Percentiles rank a stretch among this genome's conserved stretches.
Evolutionary conservation across 2,797 vertebrate genomes (phyloP).

Genomic region (Macropus fuliginosus): DNA sequence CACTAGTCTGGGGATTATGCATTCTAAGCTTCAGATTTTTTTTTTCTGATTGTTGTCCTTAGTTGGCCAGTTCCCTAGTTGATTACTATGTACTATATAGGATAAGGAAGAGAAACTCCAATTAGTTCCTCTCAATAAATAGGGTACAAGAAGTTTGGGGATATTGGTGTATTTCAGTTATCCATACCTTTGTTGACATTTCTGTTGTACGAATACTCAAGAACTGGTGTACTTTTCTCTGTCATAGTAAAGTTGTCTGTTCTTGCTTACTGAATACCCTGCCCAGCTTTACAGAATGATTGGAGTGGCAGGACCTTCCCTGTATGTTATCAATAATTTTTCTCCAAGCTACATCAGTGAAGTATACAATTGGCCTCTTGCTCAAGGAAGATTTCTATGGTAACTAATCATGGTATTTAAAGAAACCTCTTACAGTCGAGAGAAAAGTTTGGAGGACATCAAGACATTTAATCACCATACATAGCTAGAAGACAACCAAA

Average conservation of each 20-base stretch:
- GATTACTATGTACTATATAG: no score
- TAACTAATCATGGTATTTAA: conserved; percentile 25
- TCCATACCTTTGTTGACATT: no score
- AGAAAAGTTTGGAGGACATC: conserved; percentile 20
- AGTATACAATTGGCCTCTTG: neutral
- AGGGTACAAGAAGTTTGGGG: no score
- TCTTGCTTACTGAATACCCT: neutral
- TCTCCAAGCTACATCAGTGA: neutral
- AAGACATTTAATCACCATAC: conserved; percentile 6
- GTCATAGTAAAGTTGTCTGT: accelerated
- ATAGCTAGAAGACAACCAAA: conserved; percentile 38
- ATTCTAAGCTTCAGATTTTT: no score
- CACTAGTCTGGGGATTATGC: no score
- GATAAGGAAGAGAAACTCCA: no score
- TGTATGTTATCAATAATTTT: conserved; percentile 8
- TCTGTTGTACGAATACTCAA: no score
- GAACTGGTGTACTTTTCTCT: neutral
- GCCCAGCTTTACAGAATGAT: neutral
- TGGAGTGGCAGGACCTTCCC: neutral
- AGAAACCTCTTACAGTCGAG: conserved; percentile 36
- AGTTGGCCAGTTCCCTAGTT: no score
- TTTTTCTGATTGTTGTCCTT: no score
- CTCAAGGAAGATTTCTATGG: conserved; percentile 63
- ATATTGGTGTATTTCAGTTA: no score
- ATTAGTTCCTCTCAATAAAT: no score